Evolutionary conservation across 1,140 invertebrate species (phyloP).

Genomic region (Trachymyrmex cornetzi): DNA sequence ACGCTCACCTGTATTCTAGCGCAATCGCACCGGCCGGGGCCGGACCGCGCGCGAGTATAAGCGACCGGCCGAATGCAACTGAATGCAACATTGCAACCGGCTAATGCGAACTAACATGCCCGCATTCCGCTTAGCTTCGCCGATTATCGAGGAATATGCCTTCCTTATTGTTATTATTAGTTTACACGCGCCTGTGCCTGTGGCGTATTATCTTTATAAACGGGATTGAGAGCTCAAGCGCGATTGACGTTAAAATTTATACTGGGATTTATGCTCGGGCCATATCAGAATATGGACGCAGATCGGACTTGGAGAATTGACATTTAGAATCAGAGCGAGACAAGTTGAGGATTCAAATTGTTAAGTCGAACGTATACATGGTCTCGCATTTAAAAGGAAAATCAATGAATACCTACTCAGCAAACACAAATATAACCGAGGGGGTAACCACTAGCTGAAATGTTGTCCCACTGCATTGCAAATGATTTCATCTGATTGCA

Average conservation of each 20-base stretch:
- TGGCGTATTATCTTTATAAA: neutral
- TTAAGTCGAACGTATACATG: neutral
- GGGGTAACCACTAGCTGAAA: too few relatives aligned
- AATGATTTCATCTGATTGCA: too few relatives aligned
- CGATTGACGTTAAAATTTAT: neutral
- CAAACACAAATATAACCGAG: too few relatives aligned
- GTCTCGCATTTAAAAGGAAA: neutral
- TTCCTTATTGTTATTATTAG: slow-evolving; percentile 27
- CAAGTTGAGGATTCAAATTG: neutral
- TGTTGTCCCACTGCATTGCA: too few relatives aligned
- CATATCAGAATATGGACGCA: neutral
- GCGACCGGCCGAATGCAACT: slow-evolving; percentile 39
- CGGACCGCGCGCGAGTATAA: slow-evolving; percentile 41
- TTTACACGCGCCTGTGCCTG: neutral
- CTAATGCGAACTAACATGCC: slow-evolving; percentile 62
- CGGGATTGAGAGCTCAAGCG: slow-evolving; percentile 16
- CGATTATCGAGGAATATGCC: slow-evolving; percentile 49
- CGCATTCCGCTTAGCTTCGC: slow-evolving; percentile 55
- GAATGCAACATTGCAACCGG: neutral
- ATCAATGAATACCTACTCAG: too few relatives aligned
- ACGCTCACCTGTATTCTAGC: slow-evolving; percentile 82
- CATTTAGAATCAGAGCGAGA: neutral
- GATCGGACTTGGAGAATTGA: neutral
- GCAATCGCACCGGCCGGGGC: slow-evolving; percentile 66
- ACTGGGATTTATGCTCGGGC: neutral